Percentiles rank a stretch among this genome's conserved stretches.
phyloP scores from a whole-genome alignment of 2,888 invertebrate species.

The Nomada lathburiana region DNA sequence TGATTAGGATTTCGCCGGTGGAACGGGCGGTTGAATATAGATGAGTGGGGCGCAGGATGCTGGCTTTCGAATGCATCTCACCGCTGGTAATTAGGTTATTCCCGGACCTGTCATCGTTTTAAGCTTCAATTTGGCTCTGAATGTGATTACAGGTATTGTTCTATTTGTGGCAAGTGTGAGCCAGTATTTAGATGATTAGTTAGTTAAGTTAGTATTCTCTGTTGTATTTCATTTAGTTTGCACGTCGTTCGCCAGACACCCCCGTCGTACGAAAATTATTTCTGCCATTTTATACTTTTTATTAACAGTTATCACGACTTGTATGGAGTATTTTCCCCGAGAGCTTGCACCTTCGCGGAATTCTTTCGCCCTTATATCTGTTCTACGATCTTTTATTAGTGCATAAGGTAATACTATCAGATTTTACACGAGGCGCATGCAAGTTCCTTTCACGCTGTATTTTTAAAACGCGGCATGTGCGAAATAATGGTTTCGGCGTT shows the following conservation, averaged over 20 bases:
- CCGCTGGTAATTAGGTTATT: too few species aligned
- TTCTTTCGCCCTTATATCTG: constrained; percentile 40
- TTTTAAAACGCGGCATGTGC: constrained; percentile 50
- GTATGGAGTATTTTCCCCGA: constrained; percentile 25
- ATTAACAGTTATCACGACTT: neutral
- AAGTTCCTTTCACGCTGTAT: constrained; percentile 42
- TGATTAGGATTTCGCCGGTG: constrained; percentile 1
- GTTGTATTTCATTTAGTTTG: too few species aligned
- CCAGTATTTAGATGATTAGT: too few species aligned
- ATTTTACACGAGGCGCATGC: constrained; percentile 54
- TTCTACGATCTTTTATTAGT: constrained; percentile 42
- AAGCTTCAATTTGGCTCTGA: neutral
- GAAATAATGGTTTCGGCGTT: constrained; percentile 57
- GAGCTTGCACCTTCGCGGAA: constrained; percentile 38
- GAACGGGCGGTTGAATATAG: neutral
- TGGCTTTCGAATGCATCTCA: neutral
- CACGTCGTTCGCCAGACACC: neutral
- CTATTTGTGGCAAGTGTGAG: too few species aligned
- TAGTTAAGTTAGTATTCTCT: too few species aligned
- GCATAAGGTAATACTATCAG: constrained; percentile 38
- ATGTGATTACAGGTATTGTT: too few species aligned
- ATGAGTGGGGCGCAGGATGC: constrained; percentile 25
- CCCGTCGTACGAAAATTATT: neutral
- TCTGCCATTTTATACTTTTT: neutral
- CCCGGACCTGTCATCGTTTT: neutral